Evolutionary conservation across 2,797 vertebrate genomes (phyloP), one percentile per base, ranked within the genome.

Genomic region (Manis javanica): DNA sequence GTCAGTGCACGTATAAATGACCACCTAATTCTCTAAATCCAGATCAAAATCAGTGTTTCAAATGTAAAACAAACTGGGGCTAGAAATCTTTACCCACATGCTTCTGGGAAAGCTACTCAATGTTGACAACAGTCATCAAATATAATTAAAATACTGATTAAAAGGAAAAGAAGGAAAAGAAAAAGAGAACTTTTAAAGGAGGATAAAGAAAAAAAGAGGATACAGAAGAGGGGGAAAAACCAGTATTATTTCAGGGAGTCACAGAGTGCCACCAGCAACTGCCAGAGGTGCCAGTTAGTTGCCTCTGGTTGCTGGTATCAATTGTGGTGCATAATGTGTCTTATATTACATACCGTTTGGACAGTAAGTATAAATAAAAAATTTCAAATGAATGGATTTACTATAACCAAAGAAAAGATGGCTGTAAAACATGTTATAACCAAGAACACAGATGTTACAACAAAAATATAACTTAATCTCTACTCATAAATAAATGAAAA

Each of bases 401-500:
- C 3, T 39, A 29, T 95, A 87, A 63, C 61, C 24, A n/a, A 66
- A 94, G 49, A 82, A 77, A 90, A 82, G 12, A 92, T 2, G 14
- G 39, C n/a, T 63, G 7, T 69, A 94, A 82, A 74, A 87, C 63
- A 95, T 12, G 13, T 72, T 88, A 81, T 94, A 91, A 81, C 57
- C 18, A 87, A 96, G 53, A 96, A 75, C 57, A 72, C 31, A 87
- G 31, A 86, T 1, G 39, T 51, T 93, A 83, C 7, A 94, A 86
- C 61, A 93, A 92, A 95, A 97, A 84, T 7, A 39, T 34, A 94
- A 87, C 29, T 90, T 46, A 95, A 96, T 64, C 66, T 13, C 79
- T 49, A 88, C 59, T 13, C n/a, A 5, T 63, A 96, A 91, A 88
- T 46, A 85, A 94, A 89, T 51, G 19, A 86, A 91, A 91, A 75